Conservation (phyloP, 1,140 invertebrate genomes). For the Drosophila watanabei region DNA sequence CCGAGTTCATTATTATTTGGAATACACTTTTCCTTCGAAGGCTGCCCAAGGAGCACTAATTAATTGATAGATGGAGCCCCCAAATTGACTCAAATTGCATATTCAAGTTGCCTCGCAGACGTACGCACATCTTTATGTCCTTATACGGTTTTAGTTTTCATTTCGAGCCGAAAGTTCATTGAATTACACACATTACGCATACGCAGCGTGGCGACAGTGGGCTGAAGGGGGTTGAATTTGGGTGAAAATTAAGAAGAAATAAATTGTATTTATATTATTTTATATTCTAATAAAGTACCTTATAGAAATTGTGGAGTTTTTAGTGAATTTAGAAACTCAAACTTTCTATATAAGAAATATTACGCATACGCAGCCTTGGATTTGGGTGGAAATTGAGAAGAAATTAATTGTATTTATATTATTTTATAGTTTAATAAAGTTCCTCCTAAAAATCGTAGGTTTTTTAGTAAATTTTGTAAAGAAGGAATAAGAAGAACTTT, state of each 20-base stretch:
- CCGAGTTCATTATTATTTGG: slow-evolving; percentile 17
- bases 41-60: slow-evolving; percentile 50
- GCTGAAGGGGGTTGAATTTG: not conserved
- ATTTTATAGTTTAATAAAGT: too few species aligned
- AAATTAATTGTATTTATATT: too few species aligned
- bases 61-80: slow-evolving; percentile 63
- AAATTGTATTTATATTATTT: too few species aligned
- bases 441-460: too few species aligned
- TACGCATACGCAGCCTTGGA: slow-evolving; percentile 52
- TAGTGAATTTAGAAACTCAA: too few species aligned
- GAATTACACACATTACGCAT: slow-evolving; percentile 65
- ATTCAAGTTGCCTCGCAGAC: slow-evolving; percentile 36
- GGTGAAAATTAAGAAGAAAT: not conserved
- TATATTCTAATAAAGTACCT: too few species aligned
- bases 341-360: too few species aligned
- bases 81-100: slow-evolving; percentile 66
- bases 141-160: slow-evolving; percentile 45
- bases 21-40: slow-evolving; percentile 3
- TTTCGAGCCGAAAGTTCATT: slow-evolving; percentile 55
- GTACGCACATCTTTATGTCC: not conserved
- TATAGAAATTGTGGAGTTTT: too few species aligned
- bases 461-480: not conserved
- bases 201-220: slow-evolving; percentile 33
- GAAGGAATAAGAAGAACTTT: not conserved
- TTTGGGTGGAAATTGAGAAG: not conserved